phyloP scores from a whole-genome alignment of 2,888 invertebrate species.

The Eristalis pertinax region DNA sequence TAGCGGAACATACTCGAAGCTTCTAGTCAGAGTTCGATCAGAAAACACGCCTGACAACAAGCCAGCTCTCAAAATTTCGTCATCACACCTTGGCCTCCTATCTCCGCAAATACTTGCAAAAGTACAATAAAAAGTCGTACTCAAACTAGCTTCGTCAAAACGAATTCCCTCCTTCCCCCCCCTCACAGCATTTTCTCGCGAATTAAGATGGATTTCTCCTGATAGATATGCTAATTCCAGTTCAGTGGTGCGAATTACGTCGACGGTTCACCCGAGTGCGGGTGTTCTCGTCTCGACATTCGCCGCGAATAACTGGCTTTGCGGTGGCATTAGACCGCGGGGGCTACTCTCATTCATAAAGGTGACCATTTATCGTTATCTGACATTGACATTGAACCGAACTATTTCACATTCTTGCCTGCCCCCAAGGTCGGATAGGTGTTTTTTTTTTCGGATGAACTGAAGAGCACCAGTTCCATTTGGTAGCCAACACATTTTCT shows the following conservation, averaged over 20 bases:
- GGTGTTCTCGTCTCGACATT: slow-evolving; percentile 7
- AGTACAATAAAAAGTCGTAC: not conserved
- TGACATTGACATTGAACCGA: not conserved
- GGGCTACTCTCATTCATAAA: slow-evolving; percentile 19
- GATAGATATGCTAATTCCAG: not conserved
- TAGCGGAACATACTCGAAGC: too few species aligned
- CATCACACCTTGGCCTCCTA: not conserved
- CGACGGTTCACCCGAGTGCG: not conserved
- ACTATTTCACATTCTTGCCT: not conserved
- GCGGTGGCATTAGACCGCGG: not conserved
- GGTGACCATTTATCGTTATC: not conserved
- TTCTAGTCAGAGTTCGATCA: too few species aligned
- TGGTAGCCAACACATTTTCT: not conserved
- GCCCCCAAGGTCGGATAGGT: not conserved
- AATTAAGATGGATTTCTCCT: not conserved
- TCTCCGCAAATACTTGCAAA: not conserved
- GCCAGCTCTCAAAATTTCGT: not conserved
- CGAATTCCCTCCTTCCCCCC: not conserved
- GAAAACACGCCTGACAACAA: not conserved
- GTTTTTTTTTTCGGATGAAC: not conserved
- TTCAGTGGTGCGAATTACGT: slow-evolving; percentile 39
- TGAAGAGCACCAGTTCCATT: not conserved
- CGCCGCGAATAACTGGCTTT: not conserved
- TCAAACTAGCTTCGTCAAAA: not conserved
- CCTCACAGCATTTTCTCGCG: not conserved